A percentile compares a stretch with the other conserved stretches of the same genome.
These are phyloP conservation scores for Trimorus sp. DNA, from an alignment of 2,888 invertebrate genomes.

Conservation along the genomic window DNA sequence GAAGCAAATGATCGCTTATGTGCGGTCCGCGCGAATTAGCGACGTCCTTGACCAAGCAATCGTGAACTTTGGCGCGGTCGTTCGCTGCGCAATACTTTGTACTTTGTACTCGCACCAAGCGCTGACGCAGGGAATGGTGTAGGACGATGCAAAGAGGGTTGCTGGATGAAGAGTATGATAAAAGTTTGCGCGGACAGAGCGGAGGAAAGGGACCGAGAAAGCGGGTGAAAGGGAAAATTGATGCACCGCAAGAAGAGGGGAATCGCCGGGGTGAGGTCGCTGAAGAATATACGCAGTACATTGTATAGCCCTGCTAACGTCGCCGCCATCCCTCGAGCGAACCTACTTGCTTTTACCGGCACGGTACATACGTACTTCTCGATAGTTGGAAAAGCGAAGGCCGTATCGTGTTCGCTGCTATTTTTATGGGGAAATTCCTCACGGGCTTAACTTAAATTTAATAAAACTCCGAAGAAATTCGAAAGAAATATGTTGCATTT, in stretches of 20 bases:
- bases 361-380: conserved; percentile 71
- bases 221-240: conserved; percentile 43
- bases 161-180: conserved; percentile 54
- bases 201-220: conserved; percentile 34
- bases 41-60: conserved; percentile 66
- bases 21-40: conserved; percentile 33
- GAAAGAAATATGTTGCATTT: conserved; percentile 18
- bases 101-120: conserved; percentile 39
- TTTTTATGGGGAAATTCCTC: conserved; percentile 62
- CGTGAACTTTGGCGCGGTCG: conserved; percentile 54
- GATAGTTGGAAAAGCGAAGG: conserved; percentile 71
- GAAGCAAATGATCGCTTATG: conserved; percentile 27
- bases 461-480: conserved; percentile 45
- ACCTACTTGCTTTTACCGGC: conserved; percentile 75
- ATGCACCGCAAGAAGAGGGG: conserved; percentile 12
- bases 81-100: conserved; percentile 53
- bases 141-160: conserved; percentile 55
- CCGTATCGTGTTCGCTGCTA: conserved; percentile 67
- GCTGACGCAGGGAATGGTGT: conserved; percentile 54
- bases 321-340: conserved; percentile 68
- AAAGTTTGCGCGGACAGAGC: conserved; percentile 37
- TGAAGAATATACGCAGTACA: conserved; percentile 50
- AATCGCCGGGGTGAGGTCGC: background rate
- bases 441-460: conserved; percentile 61
- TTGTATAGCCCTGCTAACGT: conserved; percentile 56